phyloP scores from a whole-genome alignment of 2,888 invertebrate genomes.

The Amphiduros pacificus region DNA sequence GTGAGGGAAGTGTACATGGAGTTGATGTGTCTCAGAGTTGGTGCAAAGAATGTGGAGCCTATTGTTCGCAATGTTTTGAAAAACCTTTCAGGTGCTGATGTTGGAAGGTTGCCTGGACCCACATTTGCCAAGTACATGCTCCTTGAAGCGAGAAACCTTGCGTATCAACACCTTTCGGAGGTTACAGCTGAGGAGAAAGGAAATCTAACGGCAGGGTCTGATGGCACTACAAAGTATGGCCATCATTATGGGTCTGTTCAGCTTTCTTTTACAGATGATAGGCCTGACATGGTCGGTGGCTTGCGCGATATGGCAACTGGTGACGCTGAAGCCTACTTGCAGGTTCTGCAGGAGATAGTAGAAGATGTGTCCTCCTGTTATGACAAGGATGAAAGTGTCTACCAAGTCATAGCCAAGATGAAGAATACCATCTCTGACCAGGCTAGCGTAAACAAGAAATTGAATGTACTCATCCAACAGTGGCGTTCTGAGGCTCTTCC shows the following conservation, averaged over 20 bases:
- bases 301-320: conserved; percentile 7
- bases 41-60: not conserved
- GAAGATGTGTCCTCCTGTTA: not conserved
- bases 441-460: conserved; percentile 20
- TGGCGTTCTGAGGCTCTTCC: conserved; percentile 20
- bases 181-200: not conserved
- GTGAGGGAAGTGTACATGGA: conserved; percentile 7
- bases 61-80: conserved; percentile 13
- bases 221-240: conserved; percentile 7
- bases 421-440: conserved; percentile 17
- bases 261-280: not conserved
- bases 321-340: conserved; percentile 1
- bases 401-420: not conserved
- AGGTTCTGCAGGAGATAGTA: not conserved
- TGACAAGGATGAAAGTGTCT: not conserved
- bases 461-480: conserved; percentile 15
- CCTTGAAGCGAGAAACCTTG: conserved; percentile 10
- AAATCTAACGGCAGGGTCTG: not conserved
- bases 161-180: not conserved
- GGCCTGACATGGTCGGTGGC: not conserved
- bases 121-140: conserved; percentile 10
- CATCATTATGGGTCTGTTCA: conserved; percentile 5
- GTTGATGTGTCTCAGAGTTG: conserved; percentile 2
- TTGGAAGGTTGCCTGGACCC: conserved; percentile 1
- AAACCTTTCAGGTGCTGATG: not conserved